Conservation (phyloP, 2,888 invertebrate species). For the Margaritifera margaritifera region DNA sequence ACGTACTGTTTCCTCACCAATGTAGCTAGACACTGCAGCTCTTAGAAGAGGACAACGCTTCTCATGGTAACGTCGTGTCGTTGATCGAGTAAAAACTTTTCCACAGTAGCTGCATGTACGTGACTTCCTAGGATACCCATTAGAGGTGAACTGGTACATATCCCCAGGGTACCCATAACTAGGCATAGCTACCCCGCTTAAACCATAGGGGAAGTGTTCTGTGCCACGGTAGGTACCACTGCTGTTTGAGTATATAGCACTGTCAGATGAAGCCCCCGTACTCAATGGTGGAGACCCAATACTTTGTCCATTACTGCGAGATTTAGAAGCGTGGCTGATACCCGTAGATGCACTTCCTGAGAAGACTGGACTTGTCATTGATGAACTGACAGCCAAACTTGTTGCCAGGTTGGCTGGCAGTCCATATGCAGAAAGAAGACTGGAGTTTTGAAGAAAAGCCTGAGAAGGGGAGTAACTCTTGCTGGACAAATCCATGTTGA, state of each 20-base stretch:
- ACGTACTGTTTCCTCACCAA: conserved; percentile 36
- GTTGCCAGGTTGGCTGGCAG: conserved; percentile 26
- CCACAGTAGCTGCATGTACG: conserved; percentile 64
- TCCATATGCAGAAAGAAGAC: conserved; percentile 34
- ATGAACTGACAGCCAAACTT: conserved; percentile 27
- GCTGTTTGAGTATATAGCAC: conserved; percentile 31
- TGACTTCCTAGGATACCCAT: conserved; percentile 65
- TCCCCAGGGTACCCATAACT: conserved; percentile 61
- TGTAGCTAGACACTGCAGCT: conserved; percentile 59
- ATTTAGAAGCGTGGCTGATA: conserved; percentile 31
- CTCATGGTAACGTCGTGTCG: conserved; percentile 66
- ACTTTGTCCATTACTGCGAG: conserved; percentile 39
- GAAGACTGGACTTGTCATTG: conserved; percentile 32
- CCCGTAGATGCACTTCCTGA: conserved; percentile 36
- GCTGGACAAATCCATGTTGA: conserved; percentile 33
- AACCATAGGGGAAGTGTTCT: conserved; percentile 61
- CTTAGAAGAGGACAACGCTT: conserved; percentile 63
- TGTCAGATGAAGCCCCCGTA: conserved; percentile 18
- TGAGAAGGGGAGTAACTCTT: conserved; percentile 32
- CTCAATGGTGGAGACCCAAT: conserved; percentile 22
- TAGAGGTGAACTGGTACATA: conserved; percentile 62
- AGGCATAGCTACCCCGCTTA: conserved; percentile 64
- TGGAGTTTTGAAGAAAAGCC: conserved; percentile 33
- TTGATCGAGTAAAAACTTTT: conserved; percentile 67
- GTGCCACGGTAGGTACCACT: conserved; percentile 38